These are phyloP conservation scores for Limnothrissa miodon DNA, from an alignment of 2,113 vertebrate species.

Conservation along the genomic window DNA sequence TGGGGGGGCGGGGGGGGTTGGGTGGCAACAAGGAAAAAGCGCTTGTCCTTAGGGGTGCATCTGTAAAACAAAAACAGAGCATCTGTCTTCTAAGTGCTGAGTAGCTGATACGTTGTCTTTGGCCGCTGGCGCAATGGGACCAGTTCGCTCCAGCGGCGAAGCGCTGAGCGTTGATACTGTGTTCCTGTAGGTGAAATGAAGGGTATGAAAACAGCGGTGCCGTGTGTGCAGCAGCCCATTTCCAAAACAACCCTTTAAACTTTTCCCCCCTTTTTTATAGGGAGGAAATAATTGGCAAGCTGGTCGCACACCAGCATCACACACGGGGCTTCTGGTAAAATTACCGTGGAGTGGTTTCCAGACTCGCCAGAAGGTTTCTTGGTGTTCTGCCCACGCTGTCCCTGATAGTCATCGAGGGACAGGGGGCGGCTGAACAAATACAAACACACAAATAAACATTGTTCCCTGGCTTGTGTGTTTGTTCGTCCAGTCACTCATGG, in stretches of 20 bases:
- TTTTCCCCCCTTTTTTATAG: neutral
- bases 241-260: conserved; percentile 2
- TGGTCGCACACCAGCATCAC: neutral
- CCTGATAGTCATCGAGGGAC: conserved; percentile 18
- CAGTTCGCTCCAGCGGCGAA: neutral
- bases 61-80: conserved; percentile 24
- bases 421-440: neutral
- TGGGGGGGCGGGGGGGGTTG: neutral
- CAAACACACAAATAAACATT: conserved; percentile 24
- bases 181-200: neutral
- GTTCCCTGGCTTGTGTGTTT: neutral
- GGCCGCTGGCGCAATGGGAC: neutral
- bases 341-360: neutral
- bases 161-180: neutral
- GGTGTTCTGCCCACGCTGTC: neutral
- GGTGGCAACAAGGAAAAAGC: neutral
- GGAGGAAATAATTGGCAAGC: neutral
- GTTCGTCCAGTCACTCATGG: neutral
- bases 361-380: conserved; percentile 20
- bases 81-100: neutral
- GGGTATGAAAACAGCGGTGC: neutral
- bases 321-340: neutral
- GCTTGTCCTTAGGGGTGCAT: neutral
- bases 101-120: neutral
- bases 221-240: neutral